phyloP scores from a whole-genome alignment of 2,113 vertebrate species.

The Cairina moschata region DNA sequence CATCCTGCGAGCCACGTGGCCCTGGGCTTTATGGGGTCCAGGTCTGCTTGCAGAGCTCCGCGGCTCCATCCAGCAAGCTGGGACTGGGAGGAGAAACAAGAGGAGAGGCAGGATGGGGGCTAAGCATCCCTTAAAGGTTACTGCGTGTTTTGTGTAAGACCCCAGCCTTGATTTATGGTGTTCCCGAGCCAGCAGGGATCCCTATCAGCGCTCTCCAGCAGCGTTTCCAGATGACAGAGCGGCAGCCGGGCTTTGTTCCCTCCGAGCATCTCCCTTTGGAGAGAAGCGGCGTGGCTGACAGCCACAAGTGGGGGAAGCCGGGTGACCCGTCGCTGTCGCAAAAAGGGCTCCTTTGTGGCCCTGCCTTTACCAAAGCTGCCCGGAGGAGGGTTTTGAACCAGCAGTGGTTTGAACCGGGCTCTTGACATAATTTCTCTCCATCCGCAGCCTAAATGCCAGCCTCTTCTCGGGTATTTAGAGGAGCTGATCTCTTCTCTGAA shows the following conservation, averaged over 20 bases:
- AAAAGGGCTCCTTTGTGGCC: not conserved
- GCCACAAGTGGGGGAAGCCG: not conserved
- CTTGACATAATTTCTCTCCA: slow-evolving; percentile 39
- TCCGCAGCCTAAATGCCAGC: slow-evolving; percentile 12
- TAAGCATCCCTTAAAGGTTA: not conserved
- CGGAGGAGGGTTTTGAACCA: slow-evolving; percentile 27
- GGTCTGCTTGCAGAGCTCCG: not conserved
- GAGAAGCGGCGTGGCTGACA: not conserved
- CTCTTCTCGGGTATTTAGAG: not conserved
- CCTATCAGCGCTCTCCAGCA: not conserved
- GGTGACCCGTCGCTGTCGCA: not conserved
- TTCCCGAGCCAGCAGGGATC: not conserved
- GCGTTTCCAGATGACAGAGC: not conserved
- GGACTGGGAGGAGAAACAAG: not conserved
- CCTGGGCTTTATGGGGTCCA: not conserved
- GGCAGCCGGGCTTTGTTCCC: not conserved
- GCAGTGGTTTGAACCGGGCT: not conserved
- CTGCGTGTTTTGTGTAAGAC: not conserved
- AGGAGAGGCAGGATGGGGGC: not conserved
- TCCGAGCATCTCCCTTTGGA: not conserved
- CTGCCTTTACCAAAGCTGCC: slow-evolving; percentile 17
- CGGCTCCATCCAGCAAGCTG: not conserved
- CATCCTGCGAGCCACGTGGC: not conserved
- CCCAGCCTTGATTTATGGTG: not conserved
- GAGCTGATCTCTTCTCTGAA: not conserved